A percentile compares a stretch with the other conserved stretches of the same genome.
These are phyloP conservation scores for Drosophila micromelanica DNA, from an alignment of 1,140 invertebrate genomes.

Conservation along the genomic window DNA sequence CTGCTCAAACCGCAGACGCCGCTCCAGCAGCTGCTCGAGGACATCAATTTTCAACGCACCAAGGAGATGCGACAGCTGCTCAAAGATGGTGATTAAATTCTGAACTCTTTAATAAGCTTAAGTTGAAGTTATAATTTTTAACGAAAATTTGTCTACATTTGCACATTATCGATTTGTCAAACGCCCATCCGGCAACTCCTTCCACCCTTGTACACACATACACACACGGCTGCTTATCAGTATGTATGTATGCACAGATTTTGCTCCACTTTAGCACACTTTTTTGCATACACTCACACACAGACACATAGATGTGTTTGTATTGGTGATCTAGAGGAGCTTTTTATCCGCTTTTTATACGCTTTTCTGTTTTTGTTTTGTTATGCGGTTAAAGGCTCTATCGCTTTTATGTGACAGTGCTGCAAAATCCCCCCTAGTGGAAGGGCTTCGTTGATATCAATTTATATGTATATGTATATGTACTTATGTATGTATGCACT, in stretches of 20 bases:
- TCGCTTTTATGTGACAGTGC: not conserved
- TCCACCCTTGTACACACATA: slow-evolving; percentile 22
- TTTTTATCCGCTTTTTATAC: slow-evolving; percentile 2
- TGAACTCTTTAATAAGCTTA: not conserved
- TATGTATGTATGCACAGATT: slow-evolving; percentile 26
- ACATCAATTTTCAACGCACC: slow-evolving; percentile 95
- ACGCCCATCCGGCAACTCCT: slow-evolving; percentile 51
- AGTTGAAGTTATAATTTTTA: not conserved
- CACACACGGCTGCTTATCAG: slow-evolving; percentile 14
- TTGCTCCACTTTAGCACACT: slow-evolving; percentile 42
- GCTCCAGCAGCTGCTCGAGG: slow-evolving; percentile 93
- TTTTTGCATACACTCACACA: not conserved
- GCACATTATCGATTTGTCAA: slow-evolving; percentile 76
- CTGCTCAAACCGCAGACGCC: slow-evolving; percentile 88
- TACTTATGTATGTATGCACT: slow-evolving; percentile 1
- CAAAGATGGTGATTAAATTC: slow-evolving; percentile 89
- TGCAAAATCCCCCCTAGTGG: not conserved
- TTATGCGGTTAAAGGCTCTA: not conserved
- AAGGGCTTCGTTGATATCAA: not conserved
- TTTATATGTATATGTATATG: not conserved
- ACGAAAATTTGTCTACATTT: slow-evolving; percentile 79
- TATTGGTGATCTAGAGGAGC: not conserved
- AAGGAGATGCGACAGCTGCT: slow-evolving; percentile 94
- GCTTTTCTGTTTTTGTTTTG: not conserved
- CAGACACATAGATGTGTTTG: too few relatives aligned